phyloP scores from a whole-genome alignment of 2,888 invertebrate genomes.

The Aporophyla lueneburgensis region DNA sequence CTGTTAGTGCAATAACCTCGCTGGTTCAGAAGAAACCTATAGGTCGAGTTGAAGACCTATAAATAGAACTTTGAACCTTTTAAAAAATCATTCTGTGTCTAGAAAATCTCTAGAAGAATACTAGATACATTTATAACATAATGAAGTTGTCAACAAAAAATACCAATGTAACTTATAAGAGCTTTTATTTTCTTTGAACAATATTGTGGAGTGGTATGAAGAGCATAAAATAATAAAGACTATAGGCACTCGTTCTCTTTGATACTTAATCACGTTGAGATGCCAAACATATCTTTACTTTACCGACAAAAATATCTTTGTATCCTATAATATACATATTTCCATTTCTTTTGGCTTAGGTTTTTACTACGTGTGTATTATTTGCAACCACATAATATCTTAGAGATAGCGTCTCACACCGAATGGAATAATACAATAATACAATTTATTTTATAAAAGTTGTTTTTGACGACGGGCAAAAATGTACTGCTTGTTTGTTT shows the following conservation, averaged over 20 bases:
- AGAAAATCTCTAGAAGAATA: background rate
- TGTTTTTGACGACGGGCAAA: constrained; percentile 83
- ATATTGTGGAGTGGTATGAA: background rate
- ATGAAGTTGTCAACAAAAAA: background rate
- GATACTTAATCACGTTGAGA: constrained; percentile 33
- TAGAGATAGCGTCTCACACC: constrained; percentile 64
- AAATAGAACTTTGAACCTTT: background rate
- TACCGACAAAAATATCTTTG: constrained; percentile 11
- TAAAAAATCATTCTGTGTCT: background rate
- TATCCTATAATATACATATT: constrained; percentile 17
- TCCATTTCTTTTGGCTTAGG: constrained; percentile 34
- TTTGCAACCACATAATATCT: constrained; percentile 63
- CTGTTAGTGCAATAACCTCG: too few species aligned
- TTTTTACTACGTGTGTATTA: constrained; percentile 62
- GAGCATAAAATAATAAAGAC: constrained; percentile 24
- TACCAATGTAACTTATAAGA: background rate
- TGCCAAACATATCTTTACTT: constrained; percentile 2
- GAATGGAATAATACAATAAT: constrained; percentile 83
- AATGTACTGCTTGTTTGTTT: constrained; percentile 82
- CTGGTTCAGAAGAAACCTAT: background rate
- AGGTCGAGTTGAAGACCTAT: background rate
- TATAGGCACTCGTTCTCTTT: constrained; percentile 10
- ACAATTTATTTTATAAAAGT: constrained; percentile 85
- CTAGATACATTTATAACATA: background rate
- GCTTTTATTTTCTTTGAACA: constrained; percentile 17